Evolutionary conservation across 64 coral and sea anemone genomes (phyloP), one percentile per base, ranked within the genome.

Genomic region (Montipora efflorescens): DNA sequence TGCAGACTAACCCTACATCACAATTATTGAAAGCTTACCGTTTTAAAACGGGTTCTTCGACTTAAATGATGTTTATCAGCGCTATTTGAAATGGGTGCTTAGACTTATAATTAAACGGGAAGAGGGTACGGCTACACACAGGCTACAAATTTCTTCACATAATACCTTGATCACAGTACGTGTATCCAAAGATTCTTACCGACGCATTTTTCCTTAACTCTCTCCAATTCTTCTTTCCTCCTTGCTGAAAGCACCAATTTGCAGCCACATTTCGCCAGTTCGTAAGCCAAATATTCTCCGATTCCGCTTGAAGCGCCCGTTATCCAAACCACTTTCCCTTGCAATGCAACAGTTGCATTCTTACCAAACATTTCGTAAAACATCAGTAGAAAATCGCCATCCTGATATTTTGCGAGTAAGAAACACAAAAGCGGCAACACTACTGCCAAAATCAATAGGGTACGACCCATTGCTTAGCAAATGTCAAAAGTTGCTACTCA

Each of bases 231-330:
- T 67, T 75, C 87, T 49, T 77, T 90, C 46, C 93, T 78, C 81
- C 93, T 94, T 20, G 93, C 93, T 5, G 93, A 94, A 8, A 94
- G 78, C 47, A 94, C 70, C 5, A 94, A 47, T 44, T 80, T 87
- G 21, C 85, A 87, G 52, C 93, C 93, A 52, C 74, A 80, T 47
- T 84, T 90, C 2, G 87, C 78, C 28, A 94, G 43, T 23, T 94
- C 77, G 22, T 94, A 94, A 12, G 93, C 87, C 7, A 94, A 58
- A 48, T 96, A 68, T 55, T 94, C 92, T 9, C 95, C 88, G 4
- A 96, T 91, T 11, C 95, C 92, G 16, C 92, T 94, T 0, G 88
- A 94, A 51, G 92, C 95, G 0, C 88, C 92, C 4, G 80, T 96
- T 45, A 96, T 94, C 95, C 92, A 96, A 12, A 87, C 88, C 5